These are phyloP conservation scores for Hipparchia sbordonii DNA, from an alignment of 2,888 invertebrate genomes.

Conservation along the genomic window DNA sequence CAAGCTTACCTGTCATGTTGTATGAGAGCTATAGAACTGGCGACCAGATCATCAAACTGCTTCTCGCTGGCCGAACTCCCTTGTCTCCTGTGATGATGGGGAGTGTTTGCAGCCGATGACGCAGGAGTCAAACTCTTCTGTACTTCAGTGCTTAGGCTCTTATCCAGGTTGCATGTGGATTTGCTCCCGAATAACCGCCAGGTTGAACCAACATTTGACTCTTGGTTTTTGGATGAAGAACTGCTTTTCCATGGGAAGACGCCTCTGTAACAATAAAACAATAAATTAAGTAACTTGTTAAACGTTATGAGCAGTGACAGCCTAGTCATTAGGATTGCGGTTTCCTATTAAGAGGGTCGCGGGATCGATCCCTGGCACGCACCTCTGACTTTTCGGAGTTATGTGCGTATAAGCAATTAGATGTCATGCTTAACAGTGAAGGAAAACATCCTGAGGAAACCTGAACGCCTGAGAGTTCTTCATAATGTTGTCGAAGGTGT, in stretches of 20 bases:
- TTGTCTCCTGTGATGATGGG: conserved; percentile 72
- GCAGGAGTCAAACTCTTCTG: conserved; percentile 66
- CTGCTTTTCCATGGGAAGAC: conserved; percentile 81
- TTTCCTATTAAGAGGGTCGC: too few species aligned
- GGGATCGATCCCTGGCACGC: too few species aligned
- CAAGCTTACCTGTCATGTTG: conserved; percentile 84
- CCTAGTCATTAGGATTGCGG: too few species aligned
- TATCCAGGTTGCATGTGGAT: conserved; percentile 65
- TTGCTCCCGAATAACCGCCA: conserved; percentile 75
- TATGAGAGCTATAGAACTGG: conserved; percentile 88
- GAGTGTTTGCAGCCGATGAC: conserved; percentile 70
- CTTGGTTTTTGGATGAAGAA: conserved; percentile 62
- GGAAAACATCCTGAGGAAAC: too few species aligned
- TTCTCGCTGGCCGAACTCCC: conserved; percentile 80
- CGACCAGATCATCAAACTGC: conserved; percentile 84
- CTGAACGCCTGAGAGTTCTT: too few species aligned
- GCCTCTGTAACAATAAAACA: conserved; percentile 71
- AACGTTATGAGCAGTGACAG: too few species aligned
- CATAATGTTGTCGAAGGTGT: too few species aligned
- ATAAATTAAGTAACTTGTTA: not conserved
- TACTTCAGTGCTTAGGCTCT: conserved; percentile 57
- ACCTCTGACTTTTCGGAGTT: too few species aligned
- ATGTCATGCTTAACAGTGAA: too few species aligned
- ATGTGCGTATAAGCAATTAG: too few species aligned
- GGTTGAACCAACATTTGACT: conserved; percentile 54